Evolutionary conservation across 2,797 vertebrate species (phyloP).

Genomic region (Caiman crocodilus): DNA sequence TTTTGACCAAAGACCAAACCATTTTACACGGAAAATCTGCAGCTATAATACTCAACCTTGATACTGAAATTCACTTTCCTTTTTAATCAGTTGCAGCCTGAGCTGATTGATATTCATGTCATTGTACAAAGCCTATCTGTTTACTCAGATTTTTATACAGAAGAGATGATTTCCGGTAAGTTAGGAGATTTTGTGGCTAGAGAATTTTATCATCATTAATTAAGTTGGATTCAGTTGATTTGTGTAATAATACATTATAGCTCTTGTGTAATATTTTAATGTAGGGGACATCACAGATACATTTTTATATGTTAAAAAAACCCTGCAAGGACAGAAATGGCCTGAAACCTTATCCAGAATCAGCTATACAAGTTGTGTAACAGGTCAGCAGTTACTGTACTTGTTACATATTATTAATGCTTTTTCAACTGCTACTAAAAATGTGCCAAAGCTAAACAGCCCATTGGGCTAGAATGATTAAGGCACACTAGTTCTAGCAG

Average conservation of each 20-base stretch:
- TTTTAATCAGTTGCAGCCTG: neutral
- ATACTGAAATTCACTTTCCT: conserved; percentile 38
- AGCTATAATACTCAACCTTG: conserved; percentile 3
- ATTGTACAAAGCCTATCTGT: neutral
- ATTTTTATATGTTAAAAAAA: conserved; percentile 30
- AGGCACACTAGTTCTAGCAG: too few species aligned
- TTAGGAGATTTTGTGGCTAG: neutral
- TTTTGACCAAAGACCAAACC: neutral
- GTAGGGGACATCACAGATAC: conserved; percentile 73
- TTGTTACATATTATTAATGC: neutral
- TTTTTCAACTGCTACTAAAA: fast-evolving
- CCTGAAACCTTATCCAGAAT: neutral
- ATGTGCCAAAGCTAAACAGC: neutral
- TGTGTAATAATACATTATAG: neutral
- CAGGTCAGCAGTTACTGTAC: neutral
- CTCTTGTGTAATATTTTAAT: conserved; percentile 31
- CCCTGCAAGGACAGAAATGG: neutral
- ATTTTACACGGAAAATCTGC: conserved; percentile 32
- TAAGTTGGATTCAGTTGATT: neutral
- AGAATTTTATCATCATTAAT: conserved; percentile 28
- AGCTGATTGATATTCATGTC: conserved; percentile 12
- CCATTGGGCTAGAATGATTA: too few species aligned
- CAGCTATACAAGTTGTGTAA: neutral
- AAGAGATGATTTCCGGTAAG: conserved; percentile 43
- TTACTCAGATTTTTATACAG: conserved; percentile 21